Conservation (phyloP, 2,888 invertebrate genomes). For the Drosophila histrio region DNA sequence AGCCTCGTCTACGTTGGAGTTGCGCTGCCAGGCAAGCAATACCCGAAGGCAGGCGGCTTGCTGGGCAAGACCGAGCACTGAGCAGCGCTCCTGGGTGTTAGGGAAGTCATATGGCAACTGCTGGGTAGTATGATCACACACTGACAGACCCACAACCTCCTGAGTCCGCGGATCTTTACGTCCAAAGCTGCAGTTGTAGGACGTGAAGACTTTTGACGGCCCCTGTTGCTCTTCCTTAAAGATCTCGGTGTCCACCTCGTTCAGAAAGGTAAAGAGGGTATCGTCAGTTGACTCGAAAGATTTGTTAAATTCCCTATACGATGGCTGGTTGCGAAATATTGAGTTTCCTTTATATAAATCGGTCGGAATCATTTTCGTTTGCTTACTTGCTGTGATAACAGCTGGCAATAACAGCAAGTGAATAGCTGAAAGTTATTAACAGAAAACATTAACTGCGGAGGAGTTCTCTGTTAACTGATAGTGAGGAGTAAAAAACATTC, state of each 20-base stretch:
- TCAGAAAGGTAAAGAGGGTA: constrained; percentile 60
- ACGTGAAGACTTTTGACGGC: constrained; percentile 19
- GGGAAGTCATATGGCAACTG: constrained; percentile 50
- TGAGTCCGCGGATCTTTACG: constrained; percentile 76
- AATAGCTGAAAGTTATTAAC: constrained; percentile 11
- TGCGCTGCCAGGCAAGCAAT: constrained; percentile 54
- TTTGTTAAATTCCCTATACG: constrained; percentile 73
- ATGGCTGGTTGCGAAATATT: constrained; percentile 71
- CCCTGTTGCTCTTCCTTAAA: constrained; percentile 38
- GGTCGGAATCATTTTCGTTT: constrained; percentile 20
- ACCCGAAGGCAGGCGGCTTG: constrained; percentile 72
- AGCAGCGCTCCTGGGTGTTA: constrained; percentile 37
- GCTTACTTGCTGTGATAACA: constrained; percentile 1
- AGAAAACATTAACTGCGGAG: neutral
- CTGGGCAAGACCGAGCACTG: constrained; percentile 54
- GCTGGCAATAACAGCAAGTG: neutral
- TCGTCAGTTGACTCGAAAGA: constrained; percentile 70
- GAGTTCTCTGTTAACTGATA: neutral
- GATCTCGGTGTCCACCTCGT: constrained; percentile 70
- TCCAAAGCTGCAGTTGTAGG: constrained; percentile 13
- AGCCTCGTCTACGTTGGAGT: constrained; percentile 33
- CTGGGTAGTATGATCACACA: constrained; percentile 55
- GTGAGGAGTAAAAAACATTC: neutral
- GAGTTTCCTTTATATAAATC: constrained; percentile 24
- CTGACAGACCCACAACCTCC: constrained; percentile 21